A percentile compares a stretch with the other conserved stretches of the same genome.
Evolutionary conservation across 2,888 invertebrate species (phyloP).

Genomic region (Pollenia angustigena): DNA sequence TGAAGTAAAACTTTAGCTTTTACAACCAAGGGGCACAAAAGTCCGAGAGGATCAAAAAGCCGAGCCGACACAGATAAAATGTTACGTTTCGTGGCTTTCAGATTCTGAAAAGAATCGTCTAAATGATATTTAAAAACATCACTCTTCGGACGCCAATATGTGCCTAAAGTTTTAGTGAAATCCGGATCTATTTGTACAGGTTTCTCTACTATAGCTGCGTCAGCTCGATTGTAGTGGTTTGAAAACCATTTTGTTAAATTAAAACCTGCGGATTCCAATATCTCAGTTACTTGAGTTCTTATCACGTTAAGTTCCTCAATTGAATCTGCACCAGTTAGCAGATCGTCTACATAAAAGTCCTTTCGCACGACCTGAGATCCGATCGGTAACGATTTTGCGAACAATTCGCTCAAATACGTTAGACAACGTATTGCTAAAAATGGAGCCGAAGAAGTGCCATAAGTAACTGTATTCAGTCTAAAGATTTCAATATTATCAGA

Average conservation of each 20-base stretch:
- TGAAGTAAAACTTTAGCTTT: background rate
- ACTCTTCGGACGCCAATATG: constrained; percentile 31
- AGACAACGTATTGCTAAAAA: constrained; percentile 24
- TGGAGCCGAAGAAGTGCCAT: background rate
- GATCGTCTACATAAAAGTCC: constrained; percentile 42
- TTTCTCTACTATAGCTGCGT: background rate
- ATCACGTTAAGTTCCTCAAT: too few relatives aligned
- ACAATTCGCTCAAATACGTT: background rate
- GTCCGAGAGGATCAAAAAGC: background rate
- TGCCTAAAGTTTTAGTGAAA: constrained; percentile 24
- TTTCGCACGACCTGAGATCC: background rate
- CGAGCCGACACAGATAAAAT: background rate
- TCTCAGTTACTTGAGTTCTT: too few relatives aligned
- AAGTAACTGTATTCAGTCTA: background rate
- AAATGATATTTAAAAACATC: constrained; percentile 37
- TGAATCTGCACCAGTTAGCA: constrained; percentile 27
- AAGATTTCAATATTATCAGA: background rate
- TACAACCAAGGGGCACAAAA: background rate
- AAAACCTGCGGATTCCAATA: too few relatives aligned
- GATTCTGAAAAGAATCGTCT: constrained; percentile 7
- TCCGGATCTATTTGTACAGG: constrained; percentile 2
- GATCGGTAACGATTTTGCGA: background rate
- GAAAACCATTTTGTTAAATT: constrained; percentile 18
- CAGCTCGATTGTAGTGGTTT: background rate
- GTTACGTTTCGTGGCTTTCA: background rate